These are phyloP conservation scores for Microctenopoma steveboyesi DNA, from an alignment of 2,797 vertebrate genomes.

Conservation along the genomic window DNA sequence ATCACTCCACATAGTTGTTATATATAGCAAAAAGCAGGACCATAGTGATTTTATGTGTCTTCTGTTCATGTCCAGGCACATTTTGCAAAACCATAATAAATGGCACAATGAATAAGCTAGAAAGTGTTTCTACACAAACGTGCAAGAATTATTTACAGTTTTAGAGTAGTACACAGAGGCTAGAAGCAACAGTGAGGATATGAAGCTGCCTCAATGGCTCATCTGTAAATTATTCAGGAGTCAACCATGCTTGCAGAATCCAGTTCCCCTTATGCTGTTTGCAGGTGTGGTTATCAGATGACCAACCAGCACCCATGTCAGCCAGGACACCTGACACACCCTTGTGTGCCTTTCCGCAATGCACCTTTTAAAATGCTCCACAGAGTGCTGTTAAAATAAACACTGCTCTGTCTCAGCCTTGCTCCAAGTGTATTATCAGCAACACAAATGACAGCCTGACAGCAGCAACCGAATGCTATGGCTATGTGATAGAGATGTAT, in stretches of 20 bases:
- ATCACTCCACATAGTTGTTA: neutral
- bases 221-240: conserved; percentile 82
- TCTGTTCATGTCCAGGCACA: conserved; percentile 15
- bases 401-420: conserved; percentile 40
- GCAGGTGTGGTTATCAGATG: conserved; percentile 67
- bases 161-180: conserved; percentile 53
- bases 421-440: conserved; percentile 55
- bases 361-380: conserved; percentile 29
- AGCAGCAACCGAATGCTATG: conserved; percentile 37
- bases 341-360: conserved; percentile 19
- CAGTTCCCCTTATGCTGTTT: conserved; percentile 69
- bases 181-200: conserved; percentile 50
- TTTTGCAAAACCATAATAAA: conserved; percentile 11
- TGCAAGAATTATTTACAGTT: conserved; percentile 3
- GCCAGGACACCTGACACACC: conserved; percentile 57
- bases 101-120: conserved; percentile 20
- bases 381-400: conserved; percentile 47
- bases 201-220: conserved; percentile 57
- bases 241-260: conserved; percentile 66
- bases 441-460: conserved; percentile 51
- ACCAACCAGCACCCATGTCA: conserved; percentile 59
- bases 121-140: conserved; percentile 35
- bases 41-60: neutral
- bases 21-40: conserved; percentile 5
- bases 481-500: conserved; percentile 58